Evolutionary conservation across 2,888 invertebrate genomes (phyloP).

Genomic region (Rhagophthalmus giganteus): DNA sequence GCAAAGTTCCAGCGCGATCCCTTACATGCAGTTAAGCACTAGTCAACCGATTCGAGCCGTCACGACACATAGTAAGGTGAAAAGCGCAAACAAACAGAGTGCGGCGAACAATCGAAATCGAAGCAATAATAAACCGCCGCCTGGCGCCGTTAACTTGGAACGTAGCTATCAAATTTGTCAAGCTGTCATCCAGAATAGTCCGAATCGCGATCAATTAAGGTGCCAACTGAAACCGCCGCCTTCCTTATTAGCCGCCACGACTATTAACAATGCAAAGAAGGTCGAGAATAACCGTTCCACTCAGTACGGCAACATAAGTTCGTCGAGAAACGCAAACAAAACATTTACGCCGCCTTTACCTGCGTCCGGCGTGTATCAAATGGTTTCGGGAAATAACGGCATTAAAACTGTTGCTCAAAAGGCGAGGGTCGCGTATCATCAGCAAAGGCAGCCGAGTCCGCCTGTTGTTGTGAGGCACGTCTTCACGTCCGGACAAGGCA

Average conservation of each 20-base stretch:
- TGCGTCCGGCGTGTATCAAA: conserved; percentile 44
- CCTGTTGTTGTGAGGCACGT: conserved; percentile 68
- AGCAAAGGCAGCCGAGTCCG: conserved; percentile 61
- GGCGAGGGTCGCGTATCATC: conserved; percentile 56
- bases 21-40: conserved; percentile 58
- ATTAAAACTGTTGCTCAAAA: conserved; percentile 52
- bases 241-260: conserved; percentile 65
- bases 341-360: conserved; percentile 55
- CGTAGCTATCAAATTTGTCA: conserved; percentile 94
- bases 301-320: conserved; percentile 54
- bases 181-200: conserved; percentile 91
- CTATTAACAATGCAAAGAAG: conserved; percentile 45
- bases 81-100: conserved; percentile 45
- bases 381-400: conserved; percentile 52
- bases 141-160: conserved; percentile 89
- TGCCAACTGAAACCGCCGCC: conserved; percentile 86
- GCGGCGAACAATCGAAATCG: conserved; percentile 56
- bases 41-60: conserved; percentile 58
- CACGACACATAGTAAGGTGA: conserved; percentile 53
- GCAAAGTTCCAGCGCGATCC: conserved; percentile 57
- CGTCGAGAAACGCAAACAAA: conserved; percentile 49
- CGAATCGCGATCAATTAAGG: conserved; percentile 83
- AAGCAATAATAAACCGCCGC: conserved; percentile 75
- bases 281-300: conserved; percentile 48
- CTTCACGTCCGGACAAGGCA: conserved; percentile 61